Base-by-base conservation (phyloP, 2,888 invertebrate species). In the Microchrysa polita region DNA sequence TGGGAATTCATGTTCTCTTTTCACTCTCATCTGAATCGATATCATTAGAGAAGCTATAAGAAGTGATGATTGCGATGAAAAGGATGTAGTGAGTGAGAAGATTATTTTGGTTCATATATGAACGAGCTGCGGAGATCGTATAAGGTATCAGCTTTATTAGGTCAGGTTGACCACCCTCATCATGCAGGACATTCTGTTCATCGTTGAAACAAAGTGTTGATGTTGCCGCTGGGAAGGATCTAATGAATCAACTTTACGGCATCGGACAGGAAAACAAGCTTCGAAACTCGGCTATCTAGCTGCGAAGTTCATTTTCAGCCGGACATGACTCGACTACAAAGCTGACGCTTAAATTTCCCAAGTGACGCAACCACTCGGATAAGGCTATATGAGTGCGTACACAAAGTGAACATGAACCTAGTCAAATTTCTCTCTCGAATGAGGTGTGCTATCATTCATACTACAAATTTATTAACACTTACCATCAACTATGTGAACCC, bases 401-500 rank as follows among this genome's bases (percentile, higher is more conserved):
- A 48, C 48, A 48, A 48, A 48, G 2, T 48, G 48, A n/a, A n/a
- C 16, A 48, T 12, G 12, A 12, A 7, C 48, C 48, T 48, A 12
- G 48, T 4, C 12, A 48, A 48, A 48, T 34, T 34, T 34, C 27
- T 34, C 7, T 34, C 27, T 34, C 27, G 27, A 7, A 34, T 34
- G 27, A 34, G 7, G 7, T 34, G 7, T 34, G 27, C 2, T 7
- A 34, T 34, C 27, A 55, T 16, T 20, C 22, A 55, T 20, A n/a
- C 18, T n/a, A n/a, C n/a, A n/a, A n/a, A n/a, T n/a, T 18, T 2
- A 48, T 48, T n/a, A 44, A 72, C 76, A 82, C 89, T 90, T 88
- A 95, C 95, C 94, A 86, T 94, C 94, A 75, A 95, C 89, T 77
- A 95, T 94, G 83, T 95, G 94, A 67, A 95, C 93, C 77, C 93